Evolutionary conservation across 2,113 vertebrate species (phyloP).

Genomic region (Catagonus wagneri): DNA sequence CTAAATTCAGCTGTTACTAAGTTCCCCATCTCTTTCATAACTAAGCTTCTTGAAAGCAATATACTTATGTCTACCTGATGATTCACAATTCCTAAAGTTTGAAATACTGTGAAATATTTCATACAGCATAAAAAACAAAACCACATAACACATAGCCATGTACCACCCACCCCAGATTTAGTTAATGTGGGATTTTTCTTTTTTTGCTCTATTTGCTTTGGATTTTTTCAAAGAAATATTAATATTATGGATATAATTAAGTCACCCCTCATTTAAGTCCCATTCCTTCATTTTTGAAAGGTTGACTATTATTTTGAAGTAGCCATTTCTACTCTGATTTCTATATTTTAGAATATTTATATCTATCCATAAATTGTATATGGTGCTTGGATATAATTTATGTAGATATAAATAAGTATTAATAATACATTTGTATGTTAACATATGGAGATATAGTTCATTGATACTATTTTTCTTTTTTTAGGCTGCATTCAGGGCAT

Average conservation of each 20-base stretch:
- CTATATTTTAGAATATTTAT: conserved; percentile 1
- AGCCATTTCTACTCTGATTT: not conserved
- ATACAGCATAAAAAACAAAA: not conserved
- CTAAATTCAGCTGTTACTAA: not conserved
- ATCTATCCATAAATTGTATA: not conserved
- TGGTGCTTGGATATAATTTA: not conserved
- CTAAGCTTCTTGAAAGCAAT: not conserved
- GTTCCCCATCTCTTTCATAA: not conserved
- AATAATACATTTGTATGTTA: not conserved
- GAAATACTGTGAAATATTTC: conserved; percentile 24
- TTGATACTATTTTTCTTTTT: not conserved
- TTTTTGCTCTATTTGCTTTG: not conserved
- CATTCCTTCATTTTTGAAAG: not conserved
- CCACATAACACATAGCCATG: not conserved
- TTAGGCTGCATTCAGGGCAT: no score
- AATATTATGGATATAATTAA: not conserved
- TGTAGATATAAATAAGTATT: not conserved
- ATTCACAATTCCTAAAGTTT: not conserved
- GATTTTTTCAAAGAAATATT: not conserved
- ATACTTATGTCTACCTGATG: not conserved
- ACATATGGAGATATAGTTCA: not conserved
- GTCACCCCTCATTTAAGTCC: not conserved
- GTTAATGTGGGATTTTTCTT: not conserved
- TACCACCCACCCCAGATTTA: not conserved
- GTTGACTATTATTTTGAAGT: not conserved